Conservation (phyloP, 2,888 invertebrate genomes). For the Microctonus brassicae region DNA sequence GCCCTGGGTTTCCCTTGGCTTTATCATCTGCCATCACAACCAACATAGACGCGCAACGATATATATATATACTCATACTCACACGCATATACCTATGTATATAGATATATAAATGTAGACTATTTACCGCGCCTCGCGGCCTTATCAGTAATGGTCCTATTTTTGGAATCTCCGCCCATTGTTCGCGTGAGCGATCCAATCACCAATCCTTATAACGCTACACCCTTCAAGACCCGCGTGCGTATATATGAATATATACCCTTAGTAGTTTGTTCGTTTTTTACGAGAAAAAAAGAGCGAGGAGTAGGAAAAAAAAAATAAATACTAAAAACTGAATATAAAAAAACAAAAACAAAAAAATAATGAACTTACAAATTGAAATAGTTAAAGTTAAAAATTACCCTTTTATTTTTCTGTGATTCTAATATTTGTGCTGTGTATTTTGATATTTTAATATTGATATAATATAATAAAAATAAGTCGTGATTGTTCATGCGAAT, state of each 20-base stretch:
- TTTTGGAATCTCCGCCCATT: slow-evolving; percentile 69
- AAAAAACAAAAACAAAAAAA: no score
- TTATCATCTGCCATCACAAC: slow-evolving; percentile 68
- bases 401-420: no score
- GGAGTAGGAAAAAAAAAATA: no score
- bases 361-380: no score
- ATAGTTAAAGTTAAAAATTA: no score
- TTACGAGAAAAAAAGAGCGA: background rate
- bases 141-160: slow-evolving; percentile 69
- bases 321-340: no score
- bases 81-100: background rate
- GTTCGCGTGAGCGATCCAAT: slow-evolving; percentile 65
- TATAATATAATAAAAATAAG: no score
- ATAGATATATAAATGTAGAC: background rate
- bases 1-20: slow-evolving; percentile 59
- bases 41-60: slow-evolving; percentile 50
- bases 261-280: background rate
- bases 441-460: no score
- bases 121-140: slow-evolving; percentile 48
- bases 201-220: slow-evolving; percentile 31
- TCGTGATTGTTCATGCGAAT: background rate
- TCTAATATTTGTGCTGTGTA: no score
- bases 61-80: no score
- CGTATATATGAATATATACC: background rate
- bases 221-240: slow-evolving; percentile 13